Conservation (phyloP, 2,797 vertebrate genomes). For the Anabas testudineus region DNA sequence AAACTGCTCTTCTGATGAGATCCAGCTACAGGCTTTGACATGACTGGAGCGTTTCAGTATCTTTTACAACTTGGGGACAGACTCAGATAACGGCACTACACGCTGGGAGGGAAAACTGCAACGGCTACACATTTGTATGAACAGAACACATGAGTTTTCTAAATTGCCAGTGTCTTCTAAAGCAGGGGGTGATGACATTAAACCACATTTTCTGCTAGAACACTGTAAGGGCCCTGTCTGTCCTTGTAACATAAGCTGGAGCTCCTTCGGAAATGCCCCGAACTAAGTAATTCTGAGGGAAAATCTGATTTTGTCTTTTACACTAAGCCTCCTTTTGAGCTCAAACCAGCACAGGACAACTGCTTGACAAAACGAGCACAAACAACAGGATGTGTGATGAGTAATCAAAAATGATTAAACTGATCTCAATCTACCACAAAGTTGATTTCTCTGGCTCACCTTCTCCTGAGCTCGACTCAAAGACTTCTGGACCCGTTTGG, state of each 20-base stretch:
- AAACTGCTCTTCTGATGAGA: background rate
- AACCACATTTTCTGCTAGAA: background rate
- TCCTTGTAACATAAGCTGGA: background rate
- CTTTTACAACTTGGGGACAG: background rate
- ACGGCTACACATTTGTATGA: too few relatives aligned
- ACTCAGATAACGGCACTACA: background rate
- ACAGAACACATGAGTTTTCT: background rate
- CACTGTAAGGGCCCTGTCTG: background rate
- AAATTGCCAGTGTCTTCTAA: background rate
- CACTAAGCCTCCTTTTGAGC: background rate
- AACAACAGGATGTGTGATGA: background rate
- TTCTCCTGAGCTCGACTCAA: slow-evolving; percentile 94
- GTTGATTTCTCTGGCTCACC: slow-evolving; percentile 76
- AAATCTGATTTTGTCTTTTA: background rate
- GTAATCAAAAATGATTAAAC: too few relatives aligned
- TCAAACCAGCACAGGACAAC: background rate
- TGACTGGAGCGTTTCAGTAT: background rate
- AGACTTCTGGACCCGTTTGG: slow-evolving; percentile 93
- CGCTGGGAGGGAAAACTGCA: background rate
- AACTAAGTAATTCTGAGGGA: background rate
- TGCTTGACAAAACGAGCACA: background rate
- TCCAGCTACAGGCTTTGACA: background rate
- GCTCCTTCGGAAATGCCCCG: background rate
- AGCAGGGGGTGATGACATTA: background rate
- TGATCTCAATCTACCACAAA: accelerated